Evolutionary conservation across 1,140 invertebrate species (phyloP).

Genomic region (Papilio machaon): DNA sequence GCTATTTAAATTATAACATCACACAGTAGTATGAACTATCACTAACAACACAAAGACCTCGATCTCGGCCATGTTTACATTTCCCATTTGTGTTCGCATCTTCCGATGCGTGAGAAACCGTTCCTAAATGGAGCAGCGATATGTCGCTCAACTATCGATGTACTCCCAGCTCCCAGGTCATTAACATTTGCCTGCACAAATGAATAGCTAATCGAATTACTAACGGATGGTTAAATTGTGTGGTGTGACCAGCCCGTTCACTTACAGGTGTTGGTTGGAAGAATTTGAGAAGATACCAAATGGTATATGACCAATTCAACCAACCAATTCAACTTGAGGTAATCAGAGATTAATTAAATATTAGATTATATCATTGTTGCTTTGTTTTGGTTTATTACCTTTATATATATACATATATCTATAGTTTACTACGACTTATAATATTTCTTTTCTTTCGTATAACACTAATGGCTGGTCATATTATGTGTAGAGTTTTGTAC

Average conservation of each 20-base stretch:
- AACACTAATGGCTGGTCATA: too few species aligned
- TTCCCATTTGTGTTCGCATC: constrained; percentile 25
- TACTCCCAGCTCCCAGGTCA: constrained; percentile 12
- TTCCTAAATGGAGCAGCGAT: constrained; percentile 27
- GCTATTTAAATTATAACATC: constrained; percentile 27
- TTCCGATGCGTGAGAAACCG: constrained; percentile 27
- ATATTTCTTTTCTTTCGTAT: too few species aligned
- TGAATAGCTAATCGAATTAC: constrained; percentile 22
- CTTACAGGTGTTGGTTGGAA: neutral
- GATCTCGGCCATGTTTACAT: constrained; percentile 19
- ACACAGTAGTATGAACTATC: constrained; percentile 21
- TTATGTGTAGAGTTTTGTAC: too few species aligned
- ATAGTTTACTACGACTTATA: too few species aligned
- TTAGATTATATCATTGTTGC: too few species aligned
- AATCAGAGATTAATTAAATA: too few species aligned
- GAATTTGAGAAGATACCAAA: neutral
- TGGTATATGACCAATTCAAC: too few species aligned
- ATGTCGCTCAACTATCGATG: constrained; percentile 16
- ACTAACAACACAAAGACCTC: constrained; percentile 24
- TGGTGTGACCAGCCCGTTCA: constrained; percentile 1
- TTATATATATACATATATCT: too few species aligned
- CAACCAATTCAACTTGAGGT: too few species aligned
- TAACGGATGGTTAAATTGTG: neutral
- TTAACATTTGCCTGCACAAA: constrained; percentile 28
- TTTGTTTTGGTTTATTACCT: too few species aligned